phyloP scores from a whole-genome alignment of 2,113 vertebrate genomes.

The Menidia beryllina region DNA sequence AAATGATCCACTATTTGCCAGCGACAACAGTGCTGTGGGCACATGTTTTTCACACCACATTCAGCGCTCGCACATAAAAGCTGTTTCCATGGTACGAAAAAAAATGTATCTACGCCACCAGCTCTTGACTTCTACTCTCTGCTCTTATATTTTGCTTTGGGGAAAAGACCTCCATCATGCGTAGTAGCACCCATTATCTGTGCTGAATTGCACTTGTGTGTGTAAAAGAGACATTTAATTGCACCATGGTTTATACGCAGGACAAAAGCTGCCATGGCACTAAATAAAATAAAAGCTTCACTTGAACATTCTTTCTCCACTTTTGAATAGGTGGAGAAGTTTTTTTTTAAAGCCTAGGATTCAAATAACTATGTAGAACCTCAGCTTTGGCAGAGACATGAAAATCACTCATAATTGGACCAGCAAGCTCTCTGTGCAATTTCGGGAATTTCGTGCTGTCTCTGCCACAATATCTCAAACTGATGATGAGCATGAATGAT shows the following conservation, averaged over 20 bases:
- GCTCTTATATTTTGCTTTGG: neutral
- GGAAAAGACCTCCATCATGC: neutral
- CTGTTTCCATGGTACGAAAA: neutral
- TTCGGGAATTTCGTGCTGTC: slow-evolving; percentile 42
- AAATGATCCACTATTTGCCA: too few relatives aligned
- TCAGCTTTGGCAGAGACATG: slow-evolving; percentile 34
- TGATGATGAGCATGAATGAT: slow-evolving; percentile 73
- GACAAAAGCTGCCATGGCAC: too few relatives aligned
- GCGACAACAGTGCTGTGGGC: too few relatives aligned
- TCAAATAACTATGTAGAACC: slow-evolving; percentile 33
- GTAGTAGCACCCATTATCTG: neutral
- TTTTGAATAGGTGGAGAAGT: slow-evolving; percentile 33
- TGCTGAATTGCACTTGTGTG: neutral
- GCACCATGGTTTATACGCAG: too few relatives aligned
- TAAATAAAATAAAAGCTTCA: neutral
- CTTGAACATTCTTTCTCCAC: slow-evolving; percentile 27
- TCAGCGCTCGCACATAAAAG: neutral
- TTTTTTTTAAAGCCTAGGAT: slow-evolving; percentile 13
- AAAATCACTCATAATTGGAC: slow-evolving; percentile 59
- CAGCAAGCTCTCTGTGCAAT: slow-evolving; percentile 29
- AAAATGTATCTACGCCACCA: neutral
- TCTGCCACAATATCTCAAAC: slow-evolving; percentile 47
- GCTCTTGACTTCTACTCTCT: neutral
- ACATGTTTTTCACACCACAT: neutral
- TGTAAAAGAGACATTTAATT: neutral